Percentiles rank a stretch among this genome's conserved stretches.
Evolutionary conservation across 2,113 vertebrate species (phyloP).

Genomic region (Sprattus sprattus): DNA sequence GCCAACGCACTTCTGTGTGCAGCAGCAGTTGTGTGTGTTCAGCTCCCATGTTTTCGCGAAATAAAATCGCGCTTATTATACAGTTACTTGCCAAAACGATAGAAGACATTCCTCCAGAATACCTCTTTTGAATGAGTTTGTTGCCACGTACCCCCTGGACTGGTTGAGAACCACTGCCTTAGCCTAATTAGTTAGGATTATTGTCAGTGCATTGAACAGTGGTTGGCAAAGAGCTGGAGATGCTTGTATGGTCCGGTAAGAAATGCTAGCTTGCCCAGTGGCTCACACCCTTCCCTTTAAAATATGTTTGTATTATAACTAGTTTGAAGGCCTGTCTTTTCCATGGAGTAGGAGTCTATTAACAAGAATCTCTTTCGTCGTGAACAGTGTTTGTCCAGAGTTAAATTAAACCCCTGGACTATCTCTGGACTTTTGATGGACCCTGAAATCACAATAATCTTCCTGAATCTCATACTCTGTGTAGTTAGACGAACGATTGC

Average conservation of each 20-base stretch:
- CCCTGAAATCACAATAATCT: neutral
- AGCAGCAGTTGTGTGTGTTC: no score
- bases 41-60: no score
- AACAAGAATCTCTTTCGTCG: neutral
- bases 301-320: neutral
- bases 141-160: no score
- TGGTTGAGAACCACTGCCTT: no score
- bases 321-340: neutral
- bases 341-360: neutral
- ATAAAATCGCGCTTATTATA: no score
- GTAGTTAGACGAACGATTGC: neutral
- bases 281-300: neutral
- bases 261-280: neutral
- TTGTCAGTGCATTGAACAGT: neutral
- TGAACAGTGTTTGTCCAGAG: neutral
- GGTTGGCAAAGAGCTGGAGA: neutral
- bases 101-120: no score
- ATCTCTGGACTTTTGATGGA: neutral
- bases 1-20: no score
- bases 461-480: neutral
- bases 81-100: no score
- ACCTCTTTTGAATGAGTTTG: no score
- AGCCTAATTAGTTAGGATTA: neutral
- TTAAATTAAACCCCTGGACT: neutral
- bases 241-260: neutral